These are phyloP conservation scores for Diarsia brunnea DNA, from an alignment of 2,888 invertebrate genomes.

Conservation along the genomic window DNA sequence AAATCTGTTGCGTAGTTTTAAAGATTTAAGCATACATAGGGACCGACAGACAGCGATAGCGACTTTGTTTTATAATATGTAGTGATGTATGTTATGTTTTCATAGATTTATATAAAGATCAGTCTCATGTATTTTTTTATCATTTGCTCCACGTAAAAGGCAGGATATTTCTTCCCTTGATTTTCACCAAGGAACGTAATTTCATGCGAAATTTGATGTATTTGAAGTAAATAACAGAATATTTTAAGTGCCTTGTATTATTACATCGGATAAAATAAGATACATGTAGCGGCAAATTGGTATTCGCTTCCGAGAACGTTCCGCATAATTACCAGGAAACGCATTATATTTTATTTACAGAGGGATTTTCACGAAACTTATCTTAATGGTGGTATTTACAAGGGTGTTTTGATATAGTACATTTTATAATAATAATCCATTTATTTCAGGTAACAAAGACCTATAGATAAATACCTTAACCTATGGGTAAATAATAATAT, in stretches of 20 bases:
- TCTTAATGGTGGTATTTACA: not conserved
- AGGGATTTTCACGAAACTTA: not conserved
- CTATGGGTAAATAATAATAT: too few species aligned
- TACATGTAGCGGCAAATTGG: conserved; percentile 44
- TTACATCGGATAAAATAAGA: conserved; percentile 34
- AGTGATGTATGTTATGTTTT: not conserved
- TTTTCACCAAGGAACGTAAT: not conserved
- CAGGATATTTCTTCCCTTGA: not conserved
- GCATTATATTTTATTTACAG: conserved; percentile 13
- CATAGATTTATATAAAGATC: not conserved
- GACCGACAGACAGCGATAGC: too few species aligned
- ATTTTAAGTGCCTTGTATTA: conserved; percentile 10
- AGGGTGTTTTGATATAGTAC: not conserved
- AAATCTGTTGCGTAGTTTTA: too few species aligned
- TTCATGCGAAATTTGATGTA: not conserved
- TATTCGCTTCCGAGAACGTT: conserved; percentile 8
- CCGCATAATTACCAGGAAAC: conserved; percentile 27
- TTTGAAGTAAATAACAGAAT: conserved; percentile 1
- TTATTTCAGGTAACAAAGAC: too few species aligned
- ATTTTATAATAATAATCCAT: too few species aligned
- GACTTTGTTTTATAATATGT: too few species aligned
- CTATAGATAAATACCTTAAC: too few species aligned
- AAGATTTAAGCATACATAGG: too few species aligned
- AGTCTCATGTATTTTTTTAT: not conserved
- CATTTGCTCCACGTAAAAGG: not conserved